Conservation (phyloP, 1,140 invertebrate species). For the Hylaeus anthracinus region DNA sequence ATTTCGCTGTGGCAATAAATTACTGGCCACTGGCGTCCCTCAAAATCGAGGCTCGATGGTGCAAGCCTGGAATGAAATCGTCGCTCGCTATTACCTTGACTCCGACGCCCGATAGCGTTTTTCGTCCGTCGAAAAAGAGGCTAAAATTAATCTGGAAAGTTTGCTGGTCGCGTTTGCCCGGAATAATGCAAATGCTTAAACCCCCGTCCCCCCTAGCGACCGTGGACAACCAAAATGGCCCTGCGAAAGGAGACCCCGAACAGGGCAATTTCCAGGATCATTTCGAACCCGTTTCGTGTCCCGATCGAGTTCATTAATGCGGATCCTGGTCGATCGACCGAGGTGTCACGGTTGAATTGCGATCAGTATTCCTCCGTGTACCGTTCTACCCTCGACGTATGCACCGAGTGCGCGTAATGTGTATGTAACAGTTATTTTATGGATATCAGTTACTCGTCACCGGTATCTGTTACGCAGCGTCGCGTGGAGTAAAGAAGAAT, state of each 20-base stretch:
- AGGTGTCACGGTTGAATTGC: constrained; percentile 16
- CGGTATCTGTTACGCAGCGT: not conserved
- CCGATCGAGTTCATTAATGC: not conserved
- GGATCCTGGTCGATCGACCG: not conserved
- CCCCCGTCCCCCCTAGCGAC: not conserved
- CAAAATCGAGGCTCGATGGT: not conserved
- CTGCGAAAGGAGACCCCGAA: not conserved
- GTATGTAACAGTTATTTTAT: not conserved
- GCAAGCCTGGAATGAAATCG: constrained; percentile 19
- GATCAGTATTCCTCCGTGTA: not conserved
- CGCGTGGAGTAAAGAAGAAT: not conserved
- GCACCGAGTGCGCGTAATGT: not conserved
- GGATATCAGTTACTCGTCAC: not conserved
- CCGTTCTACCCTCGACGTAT: not conserved
- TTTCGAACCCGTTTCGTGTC: not conserved
- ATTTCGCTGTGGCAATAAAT: constrained; percentile 53
- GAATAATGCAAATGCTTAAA: constrained; percentile 12
- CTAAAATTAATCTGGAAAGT: constrained; percentile 32
- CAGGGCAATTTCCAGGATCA: not conserved
- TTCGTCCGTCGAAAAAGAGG: not conserved
- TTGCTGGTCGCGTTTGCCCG: not conserved
- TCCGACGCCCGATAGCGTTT: not conserved
- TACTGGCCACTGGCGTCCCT: not conserved
- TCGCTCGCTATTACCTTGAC: not conserved
- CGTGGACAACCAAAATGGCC: not conserved